phyloP scores from a whole-genome alignment of 2,888 invertebrate genomes.

The Scelioninae gen. 1 region DNA sequence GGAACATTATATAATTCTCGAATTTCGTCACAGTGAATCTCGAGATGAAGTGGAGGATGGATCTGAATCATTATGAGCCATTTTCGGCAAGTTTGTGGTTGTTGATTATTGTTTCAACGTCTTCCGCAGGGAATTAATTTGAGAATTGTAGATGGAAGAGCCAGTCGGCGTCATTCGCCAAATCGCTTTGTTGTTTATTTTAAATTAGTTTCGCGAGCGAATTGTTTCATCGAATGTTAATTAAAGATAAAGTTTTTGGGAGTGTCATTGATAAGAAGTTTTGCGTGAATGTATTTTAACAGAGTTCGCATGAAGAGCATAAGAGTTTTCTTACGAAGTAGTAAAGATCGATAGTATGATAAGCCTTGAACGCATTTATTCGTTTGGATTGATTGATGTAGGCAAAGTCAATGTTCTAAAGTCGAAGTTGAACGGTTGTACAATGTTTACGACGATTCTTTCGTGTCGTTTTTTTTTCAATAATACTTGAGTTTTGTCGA shows the following conservation, averaged over 20 bases:
- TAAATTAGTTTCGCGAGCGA: neutral
- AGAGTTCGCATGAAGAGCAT: slow-evolving; percentile 1
- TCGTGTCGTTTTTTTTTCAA: neutral
- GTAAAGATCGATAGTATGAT: slow-evolving; percentile 33
- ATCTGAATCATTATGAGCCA: slow-evolving; percentile 8
- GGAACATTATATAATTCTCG: too few relatives aligned
- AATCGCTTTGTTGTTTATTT: slow-evolving; percentile 1
- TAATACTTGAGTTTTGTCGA: too few relatives aligned
- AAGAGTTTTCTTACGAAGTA: slow-evolving; percentile 3
- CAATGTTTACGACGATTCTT: neutral
- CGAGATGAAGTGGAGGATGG: neutral
- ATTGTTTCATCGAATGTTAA: neutral
- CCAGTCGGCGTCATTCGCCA: neutral
- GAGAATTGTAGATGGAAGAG: neutral
- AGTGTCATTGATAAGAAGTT: too few relatives aligned
- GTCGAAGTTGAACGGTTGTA: neutral
- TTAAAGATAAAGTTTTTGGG: slow-evolving; percentile 2
- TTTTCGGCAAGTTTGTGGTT: slow-evolving; percentile 17
- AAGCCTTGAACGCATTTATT: slow-evolving; percentile 40
- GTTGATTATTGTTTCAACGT: slow-evolving; percentile 20
- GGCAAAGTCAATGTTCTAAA: slow-evolving; percentile 3
- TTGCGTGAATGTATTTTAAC: too few relatives aligned
- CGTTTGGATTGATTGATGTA: slow-evolving; percentile 12
- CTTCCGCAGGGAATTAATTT: slow-evolving; percentile 11
- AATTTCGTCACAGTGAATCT: too few relatives aligned